Base-by-base conservation (phyloP, 2,888 invertebrate species). In the Pseudococcus viburni region DNA sequence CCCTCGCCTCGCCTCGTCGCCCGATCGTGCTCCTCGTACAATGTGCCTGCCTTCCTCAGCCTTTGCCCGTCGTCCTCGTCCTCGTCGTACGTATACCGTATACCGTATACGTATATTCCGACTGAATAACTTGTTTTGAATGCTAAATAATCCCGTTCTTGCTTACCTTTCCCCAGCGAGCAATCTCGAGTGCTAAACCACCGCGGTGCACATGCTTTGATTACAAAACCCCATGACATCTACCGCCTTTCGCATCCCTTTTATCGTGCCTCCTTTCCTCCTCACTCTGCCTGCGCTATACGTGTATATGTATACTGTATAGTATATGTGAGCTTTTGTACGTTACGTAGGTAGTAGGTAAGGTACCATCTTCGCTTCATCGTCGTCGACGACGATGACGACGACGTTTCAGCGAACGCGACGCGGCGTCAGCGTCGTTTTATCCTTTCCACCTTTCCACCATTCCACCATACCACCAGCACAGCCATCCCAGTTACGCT, bases 81-180 rank as follows among this genome's bases (percentile, higher is more conserved):
- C 4, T 51, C 51, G 51, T 46, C 15, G 5, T 51, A 33, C 26
- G 26, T 33, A n/a, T 64, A 6, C 46, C 46, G 12, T 33, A 9
- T 46, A n/a, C 22, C 80, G 55, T 26, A 51, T 26, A 15, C 19
- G 42, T 64, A 80, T 55, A 83, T 88, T 84, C 80, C 88, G 88
- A 48, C 48, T 51, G 84, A 88, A 88, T 88, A 84, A 88, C 88
- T 88, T 84, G 88, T 88, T 88, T 84, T 84, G 88, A 88, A 88
- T 88, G 84, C 84, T 88, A 88, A 88, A 84, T 88, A 88, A 88
- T 88, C 84, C 46, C 84, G 84, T 68, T 59, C 64, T 88, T 64
- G 64, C 88, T 84, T 64, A 84, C 88, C 88, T 88, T 84, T 88
- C 88, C 88, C 88, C 12, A 68, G 85, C 84, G 88, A 88, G 68